These are phyloP conservation scores for Cinara cedri DNA, from an alignment of 2,888 invertebrate genomes.

Conservation along the genomic window DNA sequence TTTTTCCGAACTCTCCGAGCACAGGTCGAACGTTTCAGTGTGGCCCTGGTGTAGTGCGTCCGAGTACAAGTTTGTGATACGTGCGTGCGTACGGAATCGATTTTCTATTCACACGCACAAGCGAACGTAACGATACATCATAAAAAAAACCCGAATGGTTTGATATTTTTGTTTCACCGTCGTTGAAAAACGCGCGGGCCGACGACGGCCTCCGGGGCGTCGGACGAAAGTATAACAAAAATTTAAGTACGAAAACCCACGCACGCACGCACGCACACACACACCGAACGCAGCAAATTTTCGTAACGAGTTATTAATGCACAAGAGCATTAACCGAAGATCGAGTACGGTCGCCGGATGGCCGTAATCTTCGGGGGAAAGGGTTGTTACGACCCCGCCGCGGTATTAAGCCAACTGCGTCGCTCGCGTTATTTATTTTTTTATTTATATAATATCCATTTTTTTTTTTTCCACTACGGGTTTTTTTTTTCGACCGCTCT, in stretches of 20 bases:
- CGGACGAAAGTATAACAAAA: slow-evolving; percentile 15
- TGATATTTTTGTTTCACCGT: too few species aligned
- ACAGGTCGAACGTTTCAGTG: too few species aligned
- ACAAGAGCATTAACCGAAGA: slow-evolving; percentile 54
- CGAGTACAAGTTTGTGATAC: too few species aligned
- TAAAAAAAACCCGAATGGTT: too few species aligned
- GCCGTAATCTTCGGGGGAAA: slow-evolving; percentile 48
- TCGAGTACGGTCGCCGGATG: slow-evolving; percentile 47
- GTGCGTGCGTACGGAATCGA: too few species aligned
- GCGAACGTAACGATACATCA: too few species aligned
- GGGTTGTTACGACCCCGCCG: slow-evolving; percentile 22
- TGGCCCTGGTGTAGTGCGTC: too few species aligned
- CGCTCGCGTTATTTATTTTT: neutral
- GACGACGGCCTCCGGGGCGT: too few species aligned
- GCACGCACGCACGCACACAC: too few species aligned
- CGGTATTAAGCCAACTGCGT: neutral
- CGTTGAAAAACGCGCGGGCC: neutral
- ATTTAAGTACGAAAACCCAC: neutral
- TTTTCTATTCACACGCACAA: too few species aligned
- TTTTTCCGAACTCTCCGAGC: too few species aligned
- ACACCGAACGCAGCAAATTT: slow-evolving; percentile 2
- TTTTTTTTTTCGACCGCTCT: neutral
- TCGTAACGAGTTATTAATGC: slow-evolving; percentile 56
- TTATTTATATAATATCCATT: neutral
- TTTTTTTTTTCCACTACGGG: neutral